Evolutionary conservation across 2,113 vertebrate genomes (phyloP).

Genomic region (Sus scrofa): DNA sequence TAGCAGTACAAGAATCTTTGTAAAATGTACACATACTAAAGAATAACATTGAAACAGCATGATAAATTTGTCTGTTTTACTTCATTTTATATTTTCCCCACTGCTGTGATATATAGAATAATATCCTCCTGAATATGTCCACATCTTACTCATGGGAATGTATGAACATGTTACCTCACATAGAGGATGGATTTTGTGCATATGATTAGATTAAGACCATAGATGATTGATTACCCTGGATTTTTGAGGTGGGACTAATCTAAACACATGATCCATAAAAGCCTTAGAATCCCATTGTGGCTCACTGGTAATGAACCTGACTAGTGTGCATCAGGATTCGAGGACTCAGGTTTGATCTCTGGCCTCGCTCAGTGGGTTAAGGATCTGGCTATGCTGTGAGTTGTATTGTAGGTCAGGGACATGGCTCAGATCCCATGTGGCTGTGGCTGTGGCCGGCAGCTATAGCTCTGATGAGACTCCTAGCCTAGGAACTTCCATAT

Average conservation of each 20-base stretch:
- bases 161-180: not conserved
- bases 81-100: not conserved
- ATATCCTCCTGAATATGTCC: not conserved
- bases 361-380: too few species aligned
- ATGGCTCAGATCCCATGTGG: too few species aligned
- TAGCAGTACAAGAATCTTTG: not conserved
- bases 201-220: not conserved
- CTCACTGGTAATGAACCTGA: too few species aligned
- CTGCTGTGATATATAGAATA: not conserved
- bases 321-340: too few species aligned
- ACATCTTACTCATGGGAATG: not conserved
- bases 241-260: not conserved
- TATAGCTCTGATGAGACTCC: too few species aligned
- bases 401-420: too few species aligned
- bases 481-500: too few species aligned
- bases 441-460: too few species aligned
- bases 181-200: not conserved
- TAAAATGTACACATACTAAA: not conserved
- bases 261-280: not conserved
- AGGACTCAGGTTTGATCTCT: too few species aligned
- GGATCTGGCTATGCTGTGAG: too few species aligned
- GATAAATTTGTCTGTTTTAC: not conserved
- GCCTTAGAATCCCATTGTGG: not conserved
- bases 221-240: not conserved
- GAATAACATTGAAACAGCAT: not conserved